These are phyloP conservation scores for Mongoloraphidia duomilia DNA, from an alignment of 2,888 invertebrate species.

Conservation along the genomic window DNA sequence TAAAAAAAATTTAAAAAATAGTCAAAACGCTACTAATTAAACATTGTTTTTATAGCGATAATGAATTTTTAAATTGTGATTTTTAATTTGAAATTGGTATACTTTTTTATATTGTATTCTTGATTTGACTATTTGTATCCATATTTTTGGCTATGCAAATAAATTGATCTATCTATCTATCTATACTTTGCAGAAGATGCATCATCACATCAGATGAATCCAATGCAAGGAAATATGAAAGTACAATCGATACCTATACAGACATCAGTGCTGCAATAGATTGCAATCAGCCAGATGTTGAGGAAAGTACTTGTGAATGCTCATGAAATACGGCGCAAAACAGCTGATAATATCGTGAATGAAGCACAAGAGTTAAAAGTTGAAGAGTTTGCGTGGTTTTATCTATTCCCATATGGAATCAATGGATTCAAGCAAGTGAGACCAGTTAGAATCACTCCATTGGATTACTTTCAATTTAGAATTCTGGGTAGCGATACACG, in stretches of 20 bases:
- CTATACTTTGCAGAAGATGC: no score
- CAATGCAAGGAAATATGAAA: no score
- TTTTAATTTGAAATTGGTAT: no score
- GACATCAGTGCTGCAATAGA: conserved; percentile 15
- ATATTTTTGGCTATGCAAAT: no score
- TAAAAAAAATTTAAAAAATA: no score
- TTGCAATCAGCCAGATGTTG: conserved; percentile 11
- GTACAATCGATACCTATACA: conserved; percentile 1
- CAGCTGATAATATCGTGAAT: conserved; percentile 18
- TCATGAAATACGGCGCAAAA: conserved; percentile 14
- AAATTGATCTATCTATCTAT: no score
- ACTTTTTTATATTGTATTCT: no score
- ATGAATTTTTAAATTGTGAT: no score
- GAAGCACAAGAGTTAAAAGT: conserved; percentile 14
- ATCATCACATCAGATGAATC: no score
- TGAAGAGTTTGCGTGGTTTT: conserved; percentile 20
- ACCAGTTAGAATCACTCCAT: not conserved
- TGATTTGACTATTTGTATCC: no score
- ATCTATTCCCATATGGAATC: conserved; percentile 17
- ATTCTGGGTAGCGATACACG: conserved; percentile 14
- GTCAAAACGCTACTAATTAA: no score
- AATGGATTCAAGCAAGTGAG: conserved; percentile 16
- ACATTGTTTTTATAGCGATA: no score
- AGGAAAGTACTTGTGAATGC: conserved; percentile 11
- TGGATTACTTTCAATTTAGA: conserved; percentile 16